These are phyloP conservation scores for Caradrina clavipalpis DNA, from an alignment of 2,888 invertebrate genomes.

Conservation along the genomic window DNA sequence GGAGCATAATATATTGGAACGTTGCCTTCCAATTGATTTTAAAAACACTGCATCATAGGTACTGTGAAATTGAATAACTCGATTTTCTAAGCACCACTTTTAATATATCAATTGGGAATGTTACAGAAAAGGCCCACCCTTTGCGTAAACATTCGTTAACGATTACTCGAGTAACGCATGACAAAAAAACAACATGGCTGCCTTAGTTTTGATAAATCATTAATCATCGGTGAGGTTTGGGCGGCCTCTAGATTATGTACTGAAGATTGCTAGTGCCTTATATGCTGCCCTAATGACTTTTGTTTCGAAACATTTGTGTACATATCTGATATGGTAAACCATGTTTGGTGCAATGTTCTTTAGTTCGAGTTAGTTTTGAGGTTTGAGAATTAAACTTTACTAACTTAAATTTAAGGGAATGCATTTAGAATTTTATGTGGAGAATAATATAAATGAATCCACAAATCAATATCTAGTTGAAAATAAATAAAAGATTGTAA, in stretches of 20 bases:
- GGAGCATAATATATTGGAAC: too few species aligned
- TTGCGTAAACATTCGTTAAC: too few species aligned
- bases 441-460: background rate
- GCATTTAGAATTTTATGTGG: background rate
- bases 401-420: background rate
- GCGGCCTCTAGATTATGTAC: slow-evolving; percentile 76
- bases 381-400: slow-evolving; percentile 1
- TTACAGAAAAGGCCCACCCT: slow-evolving; percentile 38
- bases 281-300: slow-evolving; percentile 77
- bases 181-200: slow-evolving; percentile 76
- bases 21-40: background rate
- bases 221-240: slow-evolving; percentile 84
- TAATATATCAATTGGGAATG: slow-evolving; percentile 19
- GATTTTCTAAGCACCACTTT: background rate
- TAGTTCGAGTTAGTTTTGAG: slow-evolving; percentile 12
- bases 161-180: slow-evolving; percentile 17
- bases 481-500: slow-evolving; percentile 37
- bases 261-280: slow-evolving; percentile 65
- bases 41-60: background rate
- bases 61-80: background rate
- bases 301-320: slow-evolving; percentile 53
- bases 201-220: slow-evolving; percentile 84
- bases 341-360: slow-evolving; percentile 5
- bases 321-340: slow-evolving; percentile 31
- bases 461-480: background rate